These are phyloP conservation scores for Periplaneta americana DNA, from an alignment of 1,140 invertebrate genomes.

Conservation along the genomic window DNA sequence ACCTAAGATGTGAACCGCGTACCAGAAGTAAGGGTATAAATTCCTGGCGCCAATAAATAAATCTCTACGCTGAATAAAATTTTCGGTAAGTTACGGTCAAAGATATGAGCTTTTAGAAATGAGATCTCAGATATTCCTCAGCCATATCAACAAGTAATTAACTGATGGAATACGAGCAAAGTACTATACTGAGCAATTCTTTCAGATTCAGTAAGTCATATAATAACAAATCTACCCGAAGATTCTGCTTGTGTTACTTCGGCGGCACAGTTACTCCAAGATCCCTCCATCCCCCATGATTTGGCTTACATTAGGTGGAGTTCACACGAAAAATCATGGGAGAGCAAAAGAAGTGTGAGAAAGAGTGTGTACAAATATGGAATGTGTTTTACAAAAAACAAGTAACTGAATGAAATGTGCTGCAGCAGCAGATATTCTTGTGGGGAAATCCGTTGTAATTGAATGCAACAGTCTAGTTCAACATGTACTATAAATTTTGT, in stretches of 20 bases:
- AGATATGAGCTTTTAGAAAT: not conserved
- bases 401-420: not conserved
- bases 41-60: no score
- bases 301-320: not conserved
- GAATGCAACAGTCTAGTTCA: not conserved
- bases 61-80: not conserved
- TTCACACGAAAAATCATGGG: not conserved
- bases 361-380: not conserved
- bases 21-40: not conserved
- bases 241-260: not conserved
- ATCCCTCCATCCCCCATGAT: not conserved
- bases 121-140: no score
- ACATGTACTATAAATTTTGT: not conserved
- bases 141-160: no score
- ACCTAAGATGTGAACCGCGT: not conserved
- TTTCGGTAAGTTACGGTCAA: not conserved
- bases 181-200: not conserved
- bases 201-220: not conserved
- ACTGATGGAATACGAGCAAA: no score
- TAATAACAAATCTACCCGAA: not conserved
- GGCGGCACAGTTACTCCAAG: not conserved
- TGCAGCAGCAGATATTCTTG: no score
- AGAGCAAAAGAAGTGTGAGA: not conserved
- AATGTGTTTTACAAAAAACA: no score
- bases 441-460: not conserved